Base-by-base conservation (phyloP, 2,113 vertebrate genomes). In the Lamprotornis superbus region DNA sequence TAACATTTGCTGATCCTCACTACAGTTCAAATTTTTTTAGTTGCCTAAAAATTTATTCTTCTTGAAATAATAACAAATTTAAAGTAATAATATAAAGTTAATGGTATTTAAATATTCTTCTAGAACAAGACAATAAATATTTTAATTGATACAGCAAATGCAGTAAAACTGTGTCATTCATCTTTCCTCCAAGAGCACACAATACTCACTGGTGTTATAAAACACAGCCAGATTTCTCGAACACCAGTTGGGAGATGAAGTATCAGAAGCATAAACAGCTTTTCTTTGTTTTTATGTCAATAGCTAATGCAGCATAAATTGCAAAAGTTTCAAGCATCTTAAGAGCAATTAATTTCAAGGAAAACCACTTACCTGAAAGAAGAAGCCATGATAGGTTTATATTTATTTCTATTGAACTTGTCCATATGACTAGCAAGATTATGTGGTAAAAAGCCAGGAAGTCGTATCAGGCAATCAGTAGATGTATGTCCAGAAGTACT, bases 1-100 rank as follows among this genome's bases (percentile, higher is more conserved):
- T 90, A 88, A 93, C 89, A 94, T 95, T 95, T 94, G 96, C 95
- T 96, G 95, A 95, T 94, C 76, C 80, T n/a, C 85, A 85, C 81
- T 71, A 61, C 20, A 64, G 47, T 92, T 20, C 8, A 44, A 77
- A 30, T 61, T 60, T 63, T 60, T 73, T 42, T 2, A 86, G 30
- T 83, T 84, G 70, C 42, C 73, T 92, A 90, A 77, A 24, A 55
- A 83, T 68, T 89, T 76, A 60, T 76, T 88, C n/a, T 63, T 92
- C 55, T 92, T 84, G 37, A 88, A 85, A 87, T 71, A 59, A 52
- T 3, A 65, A 77, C 10, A 92, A 37, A 73, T 81, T 59, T 39
- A 12, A 90, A 82, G n/a, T 42, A 78, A 82, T 89, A 77, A 60
- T 35, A 87, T 30, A 16, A 76, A 80, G 20, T 73, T 87, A 86